Evolutionary conservation across 2,888 invertebrate species (phyloP), one percentile per base, ranked within the genome.

Genomic region (Heteromyza rotundicornis): DNA sequence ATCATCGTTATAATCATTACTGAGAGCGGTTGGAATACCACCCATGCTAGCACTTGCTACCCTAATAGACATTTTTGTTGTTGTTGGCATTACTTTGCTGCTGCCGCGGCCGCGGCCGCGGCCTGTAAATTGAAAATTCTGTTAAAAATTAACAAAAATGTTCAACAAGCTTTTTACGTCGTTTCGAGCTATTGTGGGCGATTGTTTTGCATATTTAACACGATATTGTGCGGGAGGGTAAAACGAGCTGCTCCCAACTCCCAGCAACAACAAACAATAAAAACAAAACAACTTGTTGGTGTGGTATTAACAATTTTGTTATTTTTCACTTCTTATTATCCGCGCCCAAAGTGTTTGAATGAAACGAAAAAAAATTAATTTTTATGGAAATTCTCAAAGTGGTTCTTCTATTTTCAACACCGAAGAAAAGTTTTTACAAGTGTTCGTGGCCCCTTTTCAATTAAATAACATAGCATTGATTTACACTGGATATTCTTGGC

Each of bases 101-200:
- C 49, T 53, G 47, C 50, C 2, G 56, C 51, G 52, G 35, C 14
- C 40, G 23, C 36, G 53, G 60, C 32, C 56, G 64, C 60, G 64
- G 53, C 54, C 27, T 52, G 57, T 58, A 60, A 57, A 65, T 65
- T 65, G 65, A 63, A 65, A 65, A 60, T 65, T 60, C 62, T 62
- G 60, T 62, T 60, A 62, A 64, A 65, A 66, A 66, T 66, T 66
- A 64, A 66, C 65, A 64, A 66, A 65, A 62, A 57, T 62, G 62
- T 64, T 64, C 51, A 64, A 66, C 64, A 64, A 63, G 63, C 52
- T 61, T 59, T 61, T 63, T 63, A 44, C 51, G 44, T n/a, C 24
- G 53, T 47, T 35, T 14, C 22, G 17, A 16, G 32, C n/a, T 36
- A 47, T 17, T 49, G 49, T 40, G 47, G 61, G 57, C 49, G 61